Evolutionary conservation across 2,797 vertebrate genomes (phyloP).

Genomic region (Chrysolophus pictus): DNA sequence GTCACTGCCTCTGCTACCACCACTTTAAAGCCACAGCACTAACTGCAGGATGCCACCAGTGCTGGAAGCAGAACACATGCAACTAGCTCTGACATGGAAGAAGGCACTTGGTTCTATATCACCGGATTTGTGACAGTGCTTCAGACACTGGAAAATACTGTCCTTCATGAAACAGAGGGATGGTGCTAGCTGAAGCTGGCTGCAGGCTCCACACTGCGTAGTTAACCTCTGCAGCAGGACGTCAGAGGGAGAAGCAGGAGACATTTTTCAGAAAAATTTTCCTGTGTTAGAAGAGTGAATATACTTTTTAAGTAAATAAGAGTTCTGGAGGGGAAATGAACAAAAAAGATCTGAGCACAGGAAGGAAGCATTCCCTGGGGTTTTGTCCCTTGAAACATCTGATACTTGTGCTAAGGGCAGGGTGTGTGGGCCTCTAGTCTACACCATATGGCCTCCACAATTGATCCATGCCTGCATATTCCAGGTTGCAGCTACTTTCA

Average conservation of each 20-base stretch:
- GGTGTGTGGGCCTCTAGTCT: neutral
- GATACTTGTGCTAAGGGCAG: neutral
- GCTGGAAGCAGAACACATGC: neutral
- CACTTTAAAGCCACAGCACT: neutral
- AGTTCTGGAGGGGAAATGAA: slow-evolving; percentile 2
- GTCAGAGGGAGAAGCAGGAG: neutral
- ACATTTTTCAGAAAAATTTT: neutral
- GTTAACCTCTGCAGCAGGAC: neutral
- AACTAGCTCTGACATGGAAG: neutral
- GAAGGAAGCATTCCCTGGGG: slow-evolving; percentile 6
- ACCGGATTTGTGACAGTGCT: neutral
- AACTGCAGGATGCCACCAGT: neutral
- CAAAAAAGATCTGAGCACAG: neutral
- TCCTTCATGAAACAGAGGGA: neutral
- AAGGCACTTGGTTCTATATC: neutral
- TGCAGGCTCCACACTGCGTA: neutral
- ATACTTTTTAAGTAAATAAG: slow-evolving; percentile 17
- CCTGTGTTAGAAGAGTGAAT: neutral
- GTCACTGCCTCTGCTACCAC: neutral
- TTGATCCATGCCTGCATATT: neutral
- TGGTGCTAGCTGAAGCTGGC: neutral
- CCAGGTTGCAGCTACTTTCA: neutral
- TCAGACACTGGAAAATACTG: neutral
- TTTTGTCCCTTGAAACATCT: slow-evolving; percentile 1
- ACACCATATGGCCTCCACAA: neutral